Evolutionary conservation across 2,888 invertebrate species (phyloP).

Genomic region (Adelphocoris suturalis): DNA sequence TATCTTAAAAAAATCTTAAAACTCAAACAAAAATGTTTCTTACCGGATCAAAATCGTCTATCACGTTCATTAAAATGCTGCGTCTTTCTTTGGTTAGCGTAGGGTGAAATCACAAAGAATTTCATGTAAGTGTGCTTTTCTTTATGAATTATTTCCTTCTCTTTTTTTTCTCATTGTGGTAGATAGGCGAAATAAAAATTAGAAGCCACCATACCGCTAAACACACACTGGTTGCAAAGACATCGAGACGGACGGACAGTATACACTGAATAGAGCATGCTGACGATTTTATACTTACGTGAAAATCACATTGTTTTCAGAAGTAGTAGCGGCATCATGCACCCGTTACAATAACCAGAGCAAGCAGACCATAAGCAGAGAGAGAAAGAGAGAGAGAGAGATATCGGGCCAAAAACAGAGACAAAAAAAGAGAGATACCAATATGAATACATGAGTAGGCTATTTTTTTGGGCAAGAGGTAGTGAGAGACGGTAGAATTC

Average conservation of each 20-base stretch:
- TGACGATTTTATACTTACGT: slow-evolving; percentile 83
- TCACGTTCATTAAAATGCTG: slow-evolving; percentile 34
- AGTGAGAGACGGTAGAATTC: not conserved
- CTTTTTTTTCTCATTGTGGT: slow-evolving; percentile 19
- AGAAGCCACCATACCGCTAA: slow-evolving; percentile 69
- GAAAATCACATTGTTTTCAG: slow-evolving; percentile 80
- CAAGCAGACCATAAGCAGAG: slow-evolving; percentile 85
- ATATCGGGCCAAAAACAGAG: slow-evolving; percentile 79
- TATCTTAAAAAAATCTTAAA: not conserved
- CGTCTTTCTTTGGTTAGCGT: not conserved
- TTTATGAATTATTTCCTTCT: slow-evolving; percentile 40
- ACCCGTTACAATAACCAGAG: slow-evolving; percentile 77
- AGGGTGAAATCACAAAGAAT: slow-evolving; percentile 73
- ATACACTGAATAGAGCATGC: slow-evolving; percentile 61
- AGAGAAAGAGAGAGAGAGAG: slow-evolving; percentile 85
- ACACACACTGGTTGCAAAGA: slow-evolving; percentile 73
- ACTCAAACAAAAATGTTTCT: slow-evolving; percentile 30
- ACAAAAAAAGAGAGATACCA: slow-evolving; percentile 76
- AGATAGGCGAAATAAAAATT: slow-evolving; percentile 52
- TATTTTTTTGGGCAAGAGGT: slow-evolving; percentile 70
- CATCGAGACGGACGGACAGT: slow-evolving; percentile 73
- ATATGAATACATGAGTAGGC: slow-evolving; percentile 73
- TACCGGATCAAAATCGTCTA: slow-evolving; percentile 47
- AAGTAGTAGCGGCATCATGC: slow-evolving; percentile 86
- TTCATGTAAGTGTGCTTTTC: slow-evolving; percentile 71